These are phyloP conservation scores for Sebastes reedi DNA, from an alignment of 2,797 vertebrate genomes.

Conservation along the genomic window DNA sequence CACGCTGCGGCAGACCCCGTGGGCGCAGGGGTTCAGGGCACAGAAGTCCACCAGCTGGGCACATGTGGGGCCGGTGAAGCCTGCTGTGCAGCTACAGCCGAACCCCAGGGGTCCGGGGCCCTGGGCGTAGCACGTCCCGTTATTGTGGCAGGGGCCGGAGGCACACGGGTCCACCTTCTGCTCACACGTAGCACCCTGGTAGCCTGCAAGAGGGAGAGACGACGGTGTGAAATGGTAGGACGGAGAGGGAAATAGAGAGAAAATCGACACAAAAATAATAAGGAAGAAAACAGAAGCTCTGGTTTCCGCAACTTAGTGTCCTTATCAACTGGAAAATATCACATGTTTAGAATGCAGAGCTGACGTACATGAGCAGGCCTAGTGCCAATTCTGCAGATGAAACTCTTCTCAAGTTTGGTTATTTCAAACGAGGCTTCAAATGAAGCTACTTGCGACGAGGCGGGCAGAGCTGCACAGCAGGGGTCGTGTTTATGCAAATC, in stretches of 20 bases:
- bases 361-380: not conserved
- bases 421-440: not conserved
- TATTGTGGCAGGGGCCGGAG: slow-evolving; percentile 93
- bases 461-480: not conserved
- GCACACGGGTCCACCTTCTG: slow-evolving; percentile 92
- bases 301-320: not conserved
- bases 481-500: slow-evolving; percentile 19
- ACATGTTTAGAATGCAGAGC: not conserved
- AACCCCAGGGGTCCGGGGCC: slow-evolving; percentile 84
- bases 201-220: slow-evolving; percentile 79
- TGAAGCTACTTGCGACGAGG: not conserved
- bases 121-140: slow-evolving; percentile 90
- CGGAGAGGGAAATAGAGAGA: not conserved
- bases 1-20: slow-evolving; percentile 93
- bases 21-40: slow-evolving; percentile 94
- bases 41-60: slow-evolving; percentile 96
- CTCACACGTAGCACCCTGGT: slow-evolving; percentile 89
- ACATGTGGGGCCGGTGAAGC: slow-evolving; percentile 93
- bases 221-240: not conserved
- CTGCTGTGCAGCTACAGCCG: slow-evolving; percentile 91
- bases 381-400: not conserved
- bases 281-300: not conserved
- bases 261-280: not conserved
- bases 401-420: not conserved
- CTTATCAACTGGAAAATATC: not conserved